A percentile compares a stretch with the other conserved stretches of the same genome.
phyloP scores from a whole-genome alignment of 2,888 invertebrate species.

The Ectobius pallidus region DNA sequence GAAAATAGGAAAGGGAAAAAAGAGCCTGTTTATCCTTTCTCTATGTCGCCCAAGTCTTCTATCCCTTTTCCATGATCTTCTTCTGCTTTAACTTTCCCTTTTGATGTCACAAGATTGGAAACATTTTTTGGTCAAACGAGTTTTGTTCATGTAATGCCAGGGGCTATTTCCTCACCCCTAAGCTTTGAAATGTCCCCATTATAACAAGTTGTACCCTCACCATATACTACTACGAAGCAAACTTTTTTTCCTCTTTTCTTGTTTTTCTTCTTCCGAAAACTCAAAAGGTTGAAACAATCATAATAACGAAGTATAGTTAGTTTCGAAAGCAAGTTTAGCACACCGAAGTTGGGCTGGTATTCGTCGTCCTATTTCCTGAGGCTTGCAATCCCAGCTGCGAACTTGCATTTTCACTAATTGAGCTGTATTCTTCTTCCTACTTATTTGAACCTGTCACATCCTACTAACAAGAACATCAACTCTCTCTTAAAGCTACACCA shows the following conservation, averaged over 20 bases:
- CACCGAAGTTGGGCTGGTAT: no score
- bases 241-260: no score
- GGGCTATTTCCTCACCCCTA: constrained; percentile 22
- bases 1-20: background rate
- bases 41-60: background rate
- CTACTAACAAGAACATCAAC: no score
- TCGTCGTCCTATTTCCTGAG: no score
- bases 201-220: constrained; percentile 1
- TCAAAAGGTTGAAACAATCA: constrained; percentile 5
- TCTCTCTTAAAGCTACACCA: no score
- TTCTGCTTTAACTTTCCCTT: constrained; percentile 10
- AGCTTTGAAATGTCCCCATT: constrained; percentile 14
- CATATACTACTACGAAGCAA: constrained; percentile 17
- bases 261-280: no score
- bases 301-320: constrained; percentile 23
- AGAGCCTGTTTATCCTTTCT: constrained; percentile 16
- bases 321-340: background rate
- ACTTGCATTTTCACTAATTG: no score
- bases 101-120: constrained; percentile 35
- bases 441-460: no score
- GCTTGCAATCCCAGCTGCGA: no score
- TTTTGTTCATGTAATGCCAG: constrained; percentile 36
- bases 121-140: constrained; percentile 39
- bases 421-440: no score
- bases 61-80: background rate